Evolutionary conservation across 2,113 vertebrate species (phyloP), one percentile per base, ranked within the genome.

Genomic region (Dromiciops gliroides): DNA sequence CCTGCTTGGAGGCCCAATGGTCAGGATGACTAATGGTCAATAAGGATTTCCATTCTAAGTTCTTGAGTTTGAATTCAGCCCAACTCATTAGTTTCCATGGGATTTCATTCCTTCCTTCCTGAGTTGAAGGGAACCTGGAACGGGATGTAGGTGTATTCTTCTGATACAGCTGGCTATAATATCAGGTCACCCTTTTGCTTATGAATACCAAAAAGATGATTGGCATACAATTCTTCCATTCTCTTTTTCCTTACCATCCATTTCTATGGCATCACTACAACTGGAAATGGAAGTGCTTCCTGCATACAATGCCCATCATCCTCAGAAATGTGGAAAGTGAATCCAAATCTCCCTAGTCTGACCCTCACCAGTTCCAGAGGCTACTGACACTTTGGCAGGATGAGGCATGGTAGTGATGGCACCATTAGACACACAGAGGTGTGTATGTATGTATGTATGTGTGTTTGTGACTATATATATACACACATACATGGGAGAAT

Each of bases 11-110:
- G 48, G 14, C 7, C 44, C 67, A 44, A 44, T 83, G 67, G 7
- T n/a, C 19, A 83, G n/a, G n/a, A 83, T 50, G 60, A 2, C 67
- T 93, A 83, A 75, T 89, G 47, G 11, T 0, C 16, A 83, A 50
- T 94, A 92, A 94, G 24, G 56, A 56, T 44, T 93, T 95, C 94
- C 53, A 53, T 89, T 7, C 44, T 94, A 60, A 93, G 83, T 44
- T 48, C 75, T 14, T 91, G 3, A 23, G 7, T 89, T 83, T 96
- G 3, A 22, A 90, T 92, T 48, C 19, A 49, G 6, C 50, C 92
- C 75, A 28, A 37, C 48, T 50, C 56, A 48, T 8, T 92, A 23
- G 47, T 28, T 2, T 67, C 8, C 50, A 75, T 83, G 37, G 2
- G 60, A 88, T 90, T 28, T 52, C 19, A 8, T 83, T 83, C 67